Conservation (phyloP, 1,140 invertebrate genomes). For the Triops cancriformis region DNA sequence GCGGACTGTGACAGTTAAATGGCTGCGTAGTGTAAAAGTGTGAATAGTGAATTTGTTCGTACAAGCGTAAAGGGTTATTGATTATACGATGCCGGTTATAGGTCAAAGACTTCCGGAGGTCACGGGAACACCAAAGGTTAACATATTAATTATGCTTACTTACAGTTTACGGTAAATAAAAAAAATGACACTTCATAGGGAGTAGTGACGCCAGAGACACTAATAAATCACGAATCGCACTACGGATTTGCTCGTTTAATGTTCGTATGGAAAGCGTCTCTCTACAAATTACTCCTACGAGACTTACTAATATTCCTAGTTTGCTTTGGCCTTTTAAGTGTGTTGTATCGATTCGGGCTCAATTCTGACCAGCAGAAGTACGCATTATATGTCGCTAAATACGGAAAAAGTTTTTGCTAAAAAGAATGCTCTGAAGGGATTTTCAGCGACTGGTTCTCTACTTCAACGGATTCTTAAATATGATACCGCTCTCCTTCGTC, state of each 20-base stretch:
- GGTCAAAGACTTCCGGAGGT: neutral
- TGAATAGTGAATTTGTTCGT: neutral
- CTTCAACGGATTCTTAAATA: constrained; percentile 63
- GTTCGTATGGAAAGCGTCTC: constrained; percentile 63
- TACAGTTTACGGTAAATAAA: neutral
- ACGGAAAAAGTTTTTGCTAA: neutral
- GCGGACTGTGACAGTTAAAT: neutral
- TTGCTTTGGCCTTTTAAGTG: constrained; percentile 50
- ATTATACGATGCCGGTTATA: neutral
- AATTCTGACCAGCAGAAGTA: constrained; percentile 50
- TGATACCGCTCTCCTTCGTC: constrained; percentile 77
- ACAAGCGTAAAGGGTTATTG: neutral
- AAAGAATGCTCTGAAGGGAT: constrained; percentile 40
- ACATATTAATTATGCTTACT: neutral
- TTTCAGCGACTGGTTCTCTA: constrained; percentile 68
- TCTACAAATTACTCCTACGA: constrained; percentile 65
- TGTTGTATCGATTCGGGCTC: constrained; percentile 54
- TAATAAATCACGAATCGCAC: neutral
- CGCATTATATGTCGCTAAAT: constrained; percentile 27
- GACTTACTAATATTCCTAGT: constrained; percentile 55
- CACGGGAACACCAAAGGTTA: neutral
- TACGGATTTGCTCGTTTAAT: constrained; percentile 56
- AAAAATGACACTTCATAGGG: neutral
- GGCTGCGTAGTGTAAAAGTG: neutral
- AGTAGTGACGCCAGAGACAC: neutral